Conservation (phyloP, 92 coral and sea anemone genomes). For the Zoanthus gigantus region DNA sequence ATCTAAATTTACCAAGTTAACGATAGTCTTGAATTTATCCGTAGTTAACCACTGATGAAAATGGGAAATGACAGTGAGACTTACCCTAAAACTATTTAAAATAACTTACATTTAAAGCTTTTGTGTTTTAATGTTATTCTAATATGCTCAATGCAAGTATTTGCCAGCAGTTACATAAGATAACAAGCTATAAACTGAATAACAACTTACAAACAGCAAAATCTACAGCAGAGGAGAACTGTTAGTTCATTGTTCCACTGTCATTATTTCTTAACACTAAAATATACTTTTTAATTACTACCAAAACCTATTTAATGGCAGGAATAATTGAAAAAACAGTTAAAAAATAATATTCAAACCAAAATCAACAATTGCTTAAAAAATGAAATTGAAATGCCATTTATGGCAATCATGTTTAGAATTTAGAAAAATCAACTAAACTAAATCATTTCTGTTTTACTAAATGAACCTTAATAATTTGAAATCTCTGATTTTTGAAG, state of each 20-base stretch:
- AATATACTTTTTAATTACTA: background rate
- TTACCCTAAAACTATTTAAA: background rate
- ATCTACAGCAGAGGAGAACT: background rate
- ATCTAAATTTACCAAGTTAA: no score
- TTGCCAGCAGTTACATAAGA: background rate
- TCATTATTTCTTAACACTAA: background rate
- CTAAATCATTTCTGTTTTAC: background rate
- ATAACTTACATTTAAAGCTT: background rate
- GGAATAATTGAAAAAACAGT: background rate
- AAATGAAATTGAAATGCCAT: background rate
- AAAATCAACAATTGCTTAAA: no score
- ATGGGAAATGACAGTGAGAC: background rate
- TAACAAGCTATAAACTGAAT: background rate
- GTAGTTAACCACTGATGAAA: no score
- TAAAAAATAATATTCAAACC: background rate
- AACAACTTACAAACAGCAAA: background rate
- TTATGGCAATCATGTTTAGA: background rate
- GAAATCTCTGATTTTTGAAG: no score
- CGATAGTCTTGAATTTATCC: no score
- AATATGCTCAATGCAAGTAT: background rate
- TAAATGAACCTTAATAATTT: background rate
- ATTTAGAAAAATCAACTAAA: background rate
- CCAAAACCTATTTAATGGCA: background rate
- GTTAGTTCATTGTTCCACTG: background rate
- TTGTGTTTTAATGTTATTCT: background rate